Conservation (phyloP, 2,113 vertebrate genomes). For the Oenanthe oenanthe region DNA sequence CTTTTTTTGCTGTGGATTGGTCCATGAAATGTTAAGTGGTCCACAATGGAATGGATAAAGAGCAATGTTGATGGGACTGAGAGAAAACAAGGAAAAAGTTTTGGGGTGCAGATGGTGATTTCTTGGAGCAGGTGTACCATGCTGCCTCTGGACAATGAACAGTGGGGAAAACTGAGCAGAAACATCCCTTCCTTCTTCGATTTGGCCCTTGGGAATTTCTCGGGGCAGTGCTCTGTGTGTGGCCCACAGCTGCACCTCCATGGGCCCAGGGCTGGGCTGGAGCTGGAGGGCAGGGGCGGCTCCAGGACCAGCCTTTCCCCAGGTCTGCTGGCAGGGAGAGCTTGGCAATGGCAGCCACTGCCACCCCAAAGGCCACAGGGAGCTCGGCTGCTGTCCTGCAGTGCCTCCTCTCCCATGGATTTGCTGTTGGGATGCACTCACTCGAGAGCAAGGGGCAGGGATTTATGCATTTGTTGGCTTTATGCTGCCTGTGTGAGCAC, state of each 20-base stretch:
- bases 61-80: neutral
- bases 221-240: neutral
- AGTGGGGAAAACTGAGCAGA: neutral
- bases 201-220: neutral
- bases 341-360: neutral
- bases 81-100: neutral
- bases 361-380: fast-evolving
- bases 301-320: neutral
- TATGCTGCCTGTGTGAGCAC: neutral
- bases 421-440: neutral
- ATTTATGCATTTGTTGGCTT: neutral
- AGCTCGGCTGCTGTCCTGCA: neutral
- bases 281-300: fast-evolving
- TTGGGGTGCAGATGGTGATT: neutral
- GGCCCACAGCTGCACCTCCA: neutral
- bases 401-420: neutral
- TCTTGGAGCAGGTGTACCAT: fast-evolving
- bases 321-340: neutral
- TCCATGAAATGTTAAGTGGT: neutral
- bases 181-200: neutral
- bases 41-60: neutral
- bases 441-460: neutral
- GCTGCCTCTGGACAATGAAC: neutral
- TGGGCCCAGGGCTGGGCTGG: neutral
- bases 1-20: neutral